Conservation (phyloP, 2,888 invertebrate species). For the Agriopis leucophaearia region DNA sequence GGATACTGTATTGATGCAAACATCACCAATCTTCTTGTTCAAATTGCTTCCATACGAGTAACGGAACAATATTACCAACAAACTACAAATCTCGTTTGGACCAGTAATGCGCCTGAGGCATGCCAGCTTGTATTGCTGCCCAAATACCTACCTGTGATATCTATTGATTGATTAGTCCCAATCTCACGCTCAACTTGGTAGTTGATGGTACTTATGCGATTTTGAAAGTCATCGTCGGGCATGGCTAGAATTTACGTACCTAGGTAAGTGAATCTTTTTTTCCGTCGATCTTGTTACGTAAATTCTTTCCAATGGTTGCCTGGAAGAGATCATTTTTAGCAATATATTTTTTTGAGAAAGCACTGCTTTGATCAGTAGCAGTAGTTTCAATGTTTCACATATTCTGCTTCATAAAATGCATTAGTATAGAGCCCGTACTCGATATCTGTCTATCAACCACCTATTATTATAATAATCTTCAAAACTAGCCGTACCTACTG, state of each 20-base stretch:
- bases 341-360: no score
- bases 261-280: background rate
- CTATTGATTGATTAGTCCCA: constrained; percentile 35
- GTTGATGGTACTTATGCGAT: constrained; percentile 16
- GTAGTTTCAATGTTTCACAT: no score
- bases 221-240: constrained; percentile 12
- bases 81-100: constrained; percentile 27
- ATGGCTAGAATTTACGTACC: background rate
- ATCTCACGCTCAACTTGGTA: constrained; percentile 27
- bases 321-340: no score
- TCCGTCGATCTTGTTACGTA: no score
- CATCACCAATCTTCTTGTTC: constrained; percentile 10
- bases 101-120: constrained; percentile 31
- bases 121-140: constrained; percentile 18
- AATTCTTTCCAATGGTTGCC: no score
- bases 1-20: background rate
- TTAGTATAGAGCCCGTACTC: no score
- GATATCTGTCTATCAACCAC: no score
- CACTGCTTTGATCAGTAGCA: no score
- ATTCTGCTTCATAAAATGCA: no score
- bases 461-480: no score
- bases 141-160: constrained; percentile 18
- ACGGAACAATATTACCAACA: constrained; percentile 29
- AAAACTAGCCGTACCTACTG: no score
- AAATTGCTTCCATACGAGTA: constrained; percentile 10